Percentiles rank a stretch among this genome's conserved stretches.
phyloP scores from a whole-genome alignment of 2,797 vertebrate genomes.

The Sebastes hubbsi region DNA sequence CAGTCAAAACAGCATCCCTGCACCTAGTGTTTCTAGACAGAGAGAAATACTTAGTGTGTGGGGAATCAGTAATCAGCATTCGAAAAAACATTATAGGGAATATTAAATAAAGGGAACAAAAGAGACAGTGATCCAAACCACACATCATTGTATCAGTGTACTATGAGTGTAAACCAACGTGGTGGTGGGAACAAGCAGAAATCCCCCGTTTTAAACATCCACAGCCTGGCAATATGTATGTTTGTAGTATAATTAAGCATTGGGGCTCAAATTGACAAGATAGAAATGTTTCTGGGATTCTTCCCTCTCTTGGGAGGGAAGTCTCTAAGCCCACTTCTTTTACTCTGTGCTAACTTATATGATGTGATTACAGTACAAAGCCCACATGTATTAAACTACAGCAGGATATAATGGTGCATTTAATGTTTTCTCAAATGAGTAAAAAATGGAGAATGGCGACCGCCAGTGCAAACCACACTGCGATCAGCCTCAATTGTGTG shows the following conservation, averaged over 20 bases:
- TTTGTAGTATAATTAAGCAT: not conserved
- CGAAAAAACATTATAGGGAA: not conserved
- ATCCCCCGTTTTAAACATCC: not conserved
- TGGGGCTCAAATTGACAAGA: not conserved
- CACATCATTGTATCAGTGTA: not conserved
- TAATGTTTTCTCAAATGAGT: conserved; percentile 18
- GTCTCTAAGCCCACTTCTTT: not conserved
- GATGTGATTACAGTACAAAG: not conserved
- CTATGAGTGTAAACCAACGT: not conserved
- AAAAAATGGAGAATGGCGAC: conserved; percentile 6
- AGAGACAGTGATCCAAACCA: not conserved
- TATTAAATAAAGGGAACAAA: not conserved
- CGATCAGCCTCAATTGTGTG: conserved; percentile 27
- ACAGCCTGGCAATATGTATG: not conserved
- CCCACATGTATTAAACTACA: not conserved
- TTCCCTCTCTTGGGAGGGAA: not conserved
- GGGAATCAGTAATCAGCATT: too few species aligned
- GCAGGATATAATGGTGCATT: conserved; percentile 13
- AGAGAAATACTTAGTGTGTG: too few species aligned
- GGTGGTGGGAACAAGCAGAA: not conserved
- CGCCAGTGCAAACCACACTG: conserved; percentile 32
- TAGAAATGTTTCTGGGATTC: not conserved
- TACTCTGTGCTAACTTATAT: not conserved
- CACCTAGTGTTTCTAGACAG: too few species aligned
- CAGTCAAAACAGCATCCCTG: too few species aligned